Percentiles rank a stretch among this genome's conserved stretches.
Conservation (phyloP, 2,113 vertebrate genomes). For the Grallaria varia region DNA sequence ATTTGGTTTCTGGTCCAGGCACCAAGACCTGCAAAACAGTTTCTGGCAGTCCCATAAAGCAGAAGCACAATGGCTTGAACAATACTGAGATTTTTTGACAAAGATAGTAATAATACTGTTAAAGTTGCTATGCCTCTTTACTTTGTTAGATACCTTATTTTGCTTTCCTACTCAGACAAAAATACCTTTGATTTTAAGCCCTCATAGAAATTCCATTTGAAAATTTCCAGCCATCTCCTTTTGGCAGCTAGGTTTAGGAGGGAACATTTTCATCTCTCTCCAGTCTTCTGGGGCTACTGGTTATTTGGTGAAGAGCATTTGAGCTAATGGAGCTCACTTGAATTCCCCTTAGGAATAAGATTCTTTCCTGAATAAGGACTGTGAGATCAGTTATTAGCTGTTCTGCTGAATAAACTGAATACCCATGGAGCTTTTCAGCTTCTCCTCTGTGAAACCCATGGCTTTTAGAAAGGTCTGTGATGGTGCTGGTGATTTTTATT, state of each 20-base stretch:
- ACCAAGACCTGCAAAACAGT: background rate
- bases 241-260: constrained; percentile 21
- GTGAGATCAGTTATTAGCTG: constrained; percentile 14
- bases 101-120: background rate
- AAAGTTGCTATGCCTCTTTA: background rate
- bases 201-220: constrained; percentile 27
- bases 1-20: background rate
- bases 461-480: constrained; percentile 32
- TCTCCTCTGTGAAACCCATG: constrained; percentile 38
- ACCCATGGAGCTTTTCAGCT: constrained; percentile 32
- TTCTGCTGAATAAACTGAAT: constrained; percentile 53
- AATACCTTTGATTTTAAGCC: constrained; percentile 32
- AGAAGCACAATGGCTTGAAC: background rate
- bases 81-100: background rate
- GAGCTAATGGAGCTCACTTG: constrained; percentile 50
- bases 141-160: background rate
- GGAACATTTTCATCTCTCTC: constrained; percentile 8
- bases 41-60: background rate
- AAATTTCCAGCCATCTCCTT: constrained; percentile 30
- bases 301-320: constrained; percentile 56
- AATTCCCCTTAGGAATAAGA: constrained; percentile 40
- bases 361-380: constrained; percentile 31
- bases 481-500: constrained; percentile 48
- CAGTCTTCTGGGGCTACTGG: constrained; percentile 37
- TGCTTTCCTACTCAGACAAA: constrained; percentile 8